Base-by-base conservation (phyloP, 2,113 vertebrate species). In the Ochotona princeps region DNA sequence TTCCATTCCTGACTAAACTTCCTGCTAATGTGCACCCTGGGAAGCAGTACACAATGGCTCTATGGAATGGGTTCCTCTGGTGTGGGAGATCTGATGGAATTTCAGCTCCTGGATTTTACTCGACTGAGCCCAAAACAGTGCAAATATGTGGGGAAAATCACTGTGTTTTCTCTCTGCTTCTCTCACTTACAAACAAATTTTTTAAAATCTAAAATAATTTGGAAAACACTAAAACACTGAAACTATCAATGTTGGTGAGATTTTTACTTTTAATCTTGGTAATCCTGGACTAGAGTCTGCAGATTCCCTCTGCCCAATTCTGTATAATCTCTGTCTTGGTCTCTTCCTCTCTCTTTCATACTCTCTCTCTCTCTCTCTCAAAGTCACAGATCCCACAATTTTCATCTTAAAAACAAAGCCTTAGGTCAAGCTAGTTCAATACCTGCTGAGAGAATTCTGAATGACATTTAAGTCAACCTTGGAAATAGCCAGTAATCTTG, bases 331-430 rank as follows among this genome's bases (percentile, higher is more conserved):
- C 38, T 44, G 38, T 44, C 38, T 44, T 44, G 38, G 38, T 44
- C 38, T 44, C 38, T 44, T 44, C 6, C 38, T 44, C 38, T 44
- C 38, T 44, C 38, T 44, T 44, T 44, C 38, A 4, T 44, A 44
- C 38, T 44, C 38, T 44, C 38, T 44, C 38, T 44, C 38, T 79
- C 23, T 74, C 61, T 35, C 54, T 66, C 18, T 26, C 65, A 87
- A 0, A 87, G 13, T 32, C 60, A 32, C 69, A 72, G 51, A 92
- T 10, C 15, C 70, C 70, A 21, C n/a, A 61, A 69, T 93, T 96
- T 96, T 87, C 93, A 95, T 94, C 91, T 97, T 90, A 93, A 97
- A 96, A 95, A 38, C 73, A 94, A 94, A 96, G 87, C 49, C 32
- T 7, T 76, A 94, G 76, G 94, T 96, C 90, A 95, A 28, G 67